Evolutionary conservation across 2,797 vertebrate genomes (phyloP), one percentile per base, ranked within the genome.

Genomic region (Brachymystax lenok): DNA sequence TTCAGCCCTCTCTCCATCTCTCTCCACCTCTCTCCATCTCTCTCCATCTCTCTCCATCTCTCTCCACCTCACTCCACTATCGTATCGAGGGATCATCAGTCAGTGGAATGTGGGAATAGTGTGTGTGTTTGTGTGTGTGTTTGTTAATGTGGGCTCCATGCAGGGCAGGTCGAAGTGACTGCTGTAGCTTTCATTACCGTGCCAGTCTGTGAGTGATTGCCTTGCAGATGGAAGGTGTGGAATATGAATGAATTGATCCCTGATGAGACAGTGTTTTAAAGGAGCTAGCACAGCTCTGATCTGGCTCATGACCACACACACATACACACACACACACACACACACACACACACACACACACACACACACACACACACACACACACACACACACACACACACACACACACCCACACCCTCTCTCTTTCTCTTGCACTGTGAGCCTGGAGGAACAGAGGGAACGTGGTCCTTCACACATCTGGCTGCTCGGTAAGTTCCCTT

Each of bases 51-150:
- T 28, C 28, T 28, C 28, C 28, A 28, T 0, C 28, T 28, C 33
- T 33, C 1, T 35, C 33, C 33, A 35, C 5, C 35, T 19, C 71
- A 10, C 52, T 19, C 17, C 75, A 78, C 78, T 77, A 81, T 86
- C 78, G 40, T 73, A 83, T 86, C 80, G 79, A 83, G 82, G 84
- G 88, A 88, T 90, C 87, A 91, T 93, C 85, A 76, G 83, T 93
- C 90, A 92, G 69, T 0, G 46, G 81, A 88, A 88, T 78, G 85
- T 85, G 80, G 88, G 87, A 91, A 91, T 92, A 91, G 92, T 40
- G 35, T 40, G 35, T 8, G 35, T 40, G 7, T 2, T 1, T 8
- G 35, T 40, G 35, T 40, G 7, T 40, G 8, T 40, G 1, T 40
- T 2, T 40, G 35, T 35, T 35, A 35, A 35, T n/a, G 7, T 21